Conservation (phyloP, 1,140 invertebrate genomes). For the Zaprionus nigranus region DNA sequence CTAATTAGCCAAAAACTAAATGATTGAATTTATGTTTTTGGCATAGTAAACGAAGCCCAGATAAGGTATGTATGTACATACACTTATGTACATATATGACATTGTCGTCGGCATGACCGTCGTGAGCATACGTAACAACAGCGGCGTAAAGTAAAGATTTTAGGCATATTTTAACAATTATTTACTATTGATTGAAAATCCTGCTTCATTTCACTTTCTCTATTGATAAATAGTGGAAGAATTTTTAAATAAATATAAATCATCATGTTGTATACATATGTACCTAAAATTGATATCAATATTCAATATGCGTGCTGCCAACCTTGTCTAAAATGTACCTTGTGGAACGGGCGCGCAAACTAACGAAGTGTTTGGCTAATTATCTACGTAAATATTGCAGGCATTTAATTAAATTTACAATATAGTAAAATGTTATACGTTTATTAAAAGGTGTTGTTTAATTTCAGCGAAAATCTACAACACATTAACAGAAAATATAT, state of each 20-base stretch:
- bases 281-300: slow-evolving; percentile 78
- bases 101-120: slow-evolving; percentile 36
- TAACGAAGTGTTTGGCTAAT: background rate
- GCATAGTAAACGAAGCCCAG: slow-evolving; percentile 39
- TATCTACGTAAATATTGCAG: background rate
- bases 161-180: background rate
- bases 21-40: slow-evolving; percentile 20
- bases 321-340: slow-evolving; percentile 17
- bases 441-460: background rate
- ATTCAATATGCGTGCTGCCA: slow-evolving; percentile 63
- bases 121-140: slow-evolving; percentile 35
- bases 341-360: slow-evolving; percentile 35
- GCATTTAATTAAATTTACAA: background rate
- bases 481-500: slow-evolving; percentile 1
- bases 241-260: slow-evolving; percentile 54
- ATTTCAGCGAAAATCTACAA: slow-evolving; percentile 15
- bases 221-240: slow-evolving; percentile 8
- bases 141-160: background rate
- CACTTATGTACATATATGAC: slow-evolving; percentile 25
- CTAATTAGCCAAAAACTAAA: slow-evolving; percentile 13
- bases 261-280: slow-evolving; percentile 47
- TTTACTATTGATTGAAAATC: background rate
- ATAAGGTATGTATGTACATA: slow-evolving; percentile 43
- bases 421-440: background rate
- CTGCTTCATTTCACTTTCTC: background rate